phyloP scores from a whole-genome alignment of 2,888 invertebrate species.

The Drosophila parthenogenetica region DNA sequence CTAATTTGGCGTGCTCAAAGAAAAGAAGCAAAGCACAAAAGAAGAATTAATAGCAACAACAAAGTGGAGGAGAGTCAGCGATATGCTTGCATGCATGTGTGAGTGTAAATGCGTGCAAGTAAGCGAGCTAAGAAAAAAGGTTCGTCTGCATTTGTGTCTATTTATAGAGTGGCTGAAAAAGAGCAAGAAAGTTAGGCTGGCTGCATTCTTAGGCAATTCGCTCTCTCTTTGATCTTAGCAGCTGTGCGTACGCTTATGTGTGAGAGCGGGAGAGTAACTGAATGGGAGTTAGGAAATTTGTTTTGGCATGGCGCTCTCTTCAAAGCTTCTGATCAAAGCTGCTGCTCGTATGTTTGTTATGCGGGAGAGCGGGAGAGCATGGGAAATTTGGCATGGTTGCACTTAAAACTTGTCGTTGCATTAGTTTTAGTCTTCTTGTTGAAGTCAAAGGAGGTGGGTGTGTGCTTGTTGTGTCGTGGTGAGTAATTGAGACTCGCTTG shows the following conservation, averaged over 20 bases:
- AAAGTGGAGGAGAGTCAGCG: neutral
- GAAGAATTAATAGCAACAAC: constrained; percentile 6
- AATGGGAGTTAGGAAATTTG: neutral
- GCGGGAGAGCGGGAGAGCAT: too few relatives aligned
- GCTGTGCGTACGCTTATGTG: too few relatives aligned
- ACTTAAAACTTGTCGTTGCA: too few relatives aligned
- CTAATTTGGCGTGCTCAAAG: constrained; percentile 11
- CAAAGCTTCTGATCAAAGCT: too few relatives aligned
- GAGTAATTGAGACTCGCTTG: too few relatives aligned
- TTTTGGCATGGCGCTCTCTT: neutral
- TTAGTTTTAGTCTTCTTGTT: neutral
- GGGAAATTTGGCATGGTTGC: too few relatives aligned
- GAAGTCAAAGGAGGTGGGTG: neutral
- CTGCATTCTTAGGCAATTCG: neutral
- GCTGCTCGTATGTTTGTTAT: too few relatives aligned
- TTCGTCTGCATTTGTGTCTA: too few relatives aligned
- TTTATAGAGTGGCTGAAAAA: neutral
- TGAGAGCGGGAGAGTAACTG: too few relatives aligned
- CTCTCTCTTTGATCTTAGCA: neutral
- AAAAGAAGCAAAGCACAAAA: constrained; percentile 16
- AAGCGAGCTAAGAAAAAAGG: neutral
- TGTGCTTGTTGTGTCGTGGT: neutral
- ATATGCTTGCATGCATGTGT: neutral
- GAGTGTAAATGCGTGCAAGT: neutral
- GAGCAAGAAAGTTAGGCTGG: neutral